Evolutionary conservation across 1,140 invertebrate species (phyloP).

Genomic region (Procambarus virginalis): DNA sequence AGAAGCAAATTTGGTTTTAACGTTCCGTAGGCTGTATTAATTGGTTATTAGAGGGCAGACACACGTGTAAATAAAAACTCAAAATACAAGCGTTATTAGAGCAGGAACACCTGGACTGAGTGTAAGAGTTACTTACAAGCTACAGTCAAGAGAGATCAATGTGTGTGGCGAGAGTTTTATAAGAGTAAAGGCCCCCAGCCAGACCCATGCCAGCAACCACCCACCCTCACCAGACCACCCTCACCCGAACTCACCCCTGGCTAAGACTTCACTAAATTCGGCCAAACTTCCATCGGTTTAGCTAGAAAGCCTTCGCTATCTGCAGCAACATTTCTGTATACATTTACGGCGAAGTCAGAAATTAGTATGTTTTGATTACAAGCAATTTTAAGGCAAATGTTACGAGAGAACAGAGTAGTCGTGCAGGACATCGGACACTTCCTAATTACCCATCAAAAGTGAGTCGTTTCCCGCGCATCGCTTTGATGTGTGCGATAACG

Average conservation of each 20-base stretch:
- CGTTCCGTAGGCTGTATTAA: too few species aligned
- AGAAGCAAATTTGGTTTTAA: too few species aligned
- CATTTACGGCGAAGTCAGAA: too few species aligned
- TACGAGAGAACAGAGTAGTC: background rate
- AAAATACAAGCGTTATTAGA: too few species aligned
- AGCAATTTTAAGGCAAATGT: background rate
- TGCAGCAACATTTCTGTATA: background rate
- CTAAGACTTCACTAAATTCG: background rate
- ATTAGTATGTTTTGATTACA: background rate
- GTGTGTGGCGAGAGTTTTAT: background rate
- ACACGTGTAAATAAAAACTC: too few species aligned
- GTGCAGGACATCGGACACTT: constrained; percentile 20
- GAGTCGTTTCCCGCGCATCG: constrained; percentile 4
- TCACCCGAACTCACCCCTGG: background rate
- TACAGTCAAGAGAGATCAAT: background rate
- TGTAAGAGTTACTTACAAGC: background rate
- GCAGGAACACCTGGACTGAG: background rate
- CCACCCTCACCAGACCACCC: background rate
- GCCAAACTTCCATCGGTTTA: background rate
- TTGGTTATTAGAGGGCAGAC: too few species aligned
- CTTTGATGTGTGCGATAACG: constrained; percentile 36
- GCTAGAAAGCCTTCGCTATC: too few species aligned
- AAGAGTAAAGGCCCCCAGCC: background rate
- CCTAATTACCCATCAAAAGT: constrained; percentile 39
- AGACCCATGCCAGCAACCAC: background rate